phyloP scores from a whole-genome alignment of 2,888 invertebrate species.

The Sclerodermus sp. region DNA sequence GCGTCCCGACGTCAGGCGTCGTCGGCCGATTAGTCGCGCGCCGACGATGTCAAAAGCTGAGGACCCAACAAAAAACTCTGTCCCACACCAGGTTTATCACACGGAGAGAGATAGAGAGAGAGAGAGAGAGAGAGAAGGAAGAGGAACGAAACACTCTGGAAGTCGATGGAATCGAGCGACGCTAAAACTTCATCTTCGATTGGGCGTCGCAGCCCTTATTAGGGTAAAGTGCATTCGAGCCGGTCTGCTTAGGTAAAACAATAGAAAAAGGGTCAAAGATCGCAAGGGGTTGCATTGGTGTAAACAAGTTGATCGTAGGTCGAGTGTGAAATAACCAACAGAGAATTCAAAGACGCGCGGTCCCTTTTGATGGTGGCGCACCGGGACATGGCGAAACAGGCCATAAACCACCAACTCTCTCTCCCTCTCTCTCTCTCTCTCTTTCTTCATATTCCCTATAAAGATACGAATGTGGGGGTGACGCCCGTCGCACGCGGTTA shows the following conservation, averaged over 20 bases:
- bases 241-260: constrained; percentile 3
- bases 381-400: constrained; percentile 13
- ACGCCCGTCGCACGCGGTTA: not conserved
- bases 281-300: constrained; percentile 16
- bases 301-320: constrained; percentile 34
- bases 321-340: constrained; percentile 42
- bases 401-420: constrained; percentile 22
- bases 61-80: too few relatives aligned
- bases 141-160: too few relatives aligned
- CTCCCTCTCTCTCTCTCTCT: too few relatives aligned
- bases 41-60: not conserved
- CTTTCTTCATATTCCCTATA: too few relatives aligned
- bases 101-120: too few relatives aligned
- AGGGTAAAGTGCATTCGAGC: not conserved
- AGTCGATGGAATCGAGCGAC: too few relatives aligned
- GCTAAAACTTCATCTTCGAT: too few relatives aligned
- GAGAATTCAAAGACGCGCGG: constrained; percentile 12
- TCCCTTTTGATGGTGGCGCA: constrained; percentile 24
- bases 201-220: too few relatives aligned
- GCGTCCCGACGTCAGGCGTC: constrained; percentile 49
- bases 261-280: constrained; percentile 1
- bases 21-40: constrained; percentile 50
- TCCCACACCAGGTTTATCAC: too few relatives aligned
- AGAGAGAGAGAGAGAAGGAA: too few relatives aligned
- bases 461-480: too few relatives aligned